Evolutionary conservation across 2,797 vertebrate genomes (phyloP).

Genomic region (Crax fasciolata): DNA sequence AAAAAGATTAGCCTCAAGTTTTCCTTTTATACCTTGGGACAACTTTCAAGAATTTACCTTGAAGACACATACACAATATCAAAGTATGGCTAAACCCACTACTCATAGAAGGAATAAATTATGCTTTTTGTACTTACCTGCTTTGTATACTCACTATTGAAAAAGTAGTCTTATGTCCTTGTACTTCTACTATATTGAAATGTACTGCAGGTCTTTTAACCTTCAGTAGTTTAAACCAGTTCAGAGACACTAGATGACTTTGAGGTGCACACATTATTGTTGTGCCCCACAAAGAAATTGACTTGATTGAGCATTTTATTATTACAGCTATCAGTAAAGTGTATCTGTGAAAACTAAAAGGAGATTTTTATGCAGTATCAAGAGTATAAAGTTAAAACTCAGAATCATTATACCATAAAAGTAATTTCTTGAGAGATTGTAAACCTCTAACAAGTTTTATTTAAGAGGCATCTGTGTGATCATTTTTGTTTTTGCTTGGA

Average conservation of each 20-base stretch:
- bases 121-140: background rate
- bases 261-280: background rate
- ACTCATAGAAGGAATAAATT: background rate
- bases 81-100: background rate
- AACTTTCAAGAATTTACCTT: background rate
- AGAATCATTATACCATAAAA: background rate
- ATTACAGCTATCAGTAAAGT: background rate
- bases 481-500: background rate
- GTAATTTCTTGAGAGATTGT: background rate
- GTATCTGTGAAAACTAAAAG: background rate
- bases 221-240: background rate
- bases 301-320: background rate
- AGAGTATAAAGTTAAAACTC: background rate
- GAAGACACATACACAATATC: background rate
- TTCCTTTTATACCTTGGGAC: background rate
- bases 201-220: background rate
- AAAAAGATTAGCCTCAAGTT: background rate
- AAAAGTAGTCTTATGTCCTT: background rate
- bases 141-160: background rate
- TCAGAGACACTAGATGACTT: background rate
- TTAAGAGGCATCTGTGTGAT: background rate
- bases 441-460: background rate
- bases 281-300: background rate
- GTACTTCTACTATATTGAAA: background rate
- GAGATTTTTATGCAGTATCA: background rate